These are phyloP conservation scores for Paelopatides confundens DNA, from an alignment of 53 echinoderm and acorn worm species.

Conservation along the genomic window DNA sequence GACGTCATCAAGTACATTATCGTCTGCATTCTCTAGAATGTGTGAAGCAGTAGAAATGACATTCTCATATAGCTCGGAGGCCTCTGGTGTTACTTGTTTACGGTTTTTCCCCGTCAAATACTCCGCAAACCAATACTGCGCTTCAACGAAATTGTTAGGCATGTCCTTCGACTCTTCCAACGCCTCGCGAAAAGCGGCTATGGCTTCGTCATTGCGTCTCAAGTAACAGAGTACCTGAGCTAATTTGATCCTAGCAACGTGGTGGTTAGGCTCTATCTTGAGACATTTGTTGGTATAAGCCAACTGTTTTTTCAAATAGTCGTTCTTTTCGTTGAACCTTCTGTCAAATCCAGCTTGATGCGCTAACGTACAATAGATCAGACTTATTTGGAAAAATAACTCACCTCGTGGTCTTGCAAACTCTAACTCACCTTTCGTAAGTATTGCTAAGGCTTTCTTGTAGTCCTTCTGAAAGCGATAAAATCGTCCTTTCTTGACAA, in stretches of 20 bases:
- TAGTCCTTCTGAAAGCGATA: conserved; percentile 5
- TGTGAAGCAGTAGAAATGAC: neutral
- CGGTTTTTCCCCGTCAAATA: neutral
- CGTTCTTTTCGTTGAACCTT: neutral
- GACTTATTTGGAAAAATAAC: neutral
- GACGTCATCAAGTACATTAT: neutral
- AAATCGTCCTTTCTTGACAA: neutral
- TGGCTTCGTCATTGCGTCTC: neutral
- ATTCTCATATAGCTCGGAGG: neutral
- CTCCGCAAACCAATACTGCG: neutral
- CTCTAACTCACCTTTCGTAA: neutral
- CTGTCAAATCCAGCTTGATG: neutral
- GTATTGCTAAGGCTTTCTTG: neutral
- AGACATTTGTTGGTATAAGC: neutral
- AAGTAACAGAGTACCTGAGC: neutral
- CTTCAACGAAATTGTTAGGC: neutral
- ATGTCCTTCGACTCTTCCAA: neutral
- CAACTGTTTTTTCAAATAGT: neutral
- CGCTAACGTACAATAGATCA: neutral
- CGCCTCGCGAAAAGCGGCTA: neutral
- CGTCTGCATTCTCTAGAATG: neutral
- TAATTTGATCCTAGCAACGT: neutral
- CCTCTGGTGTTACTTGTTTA: neutral
- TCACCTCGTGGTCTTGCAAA: neutral
- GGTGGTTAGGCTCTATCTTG: neutral